Percentiles rank a stretch among this genome's conserved stretches.
phyloP scores from a whole-genome alignment of 2,797 vertebrate genomes.

The Distichodus sexfasciatus region DNA sequence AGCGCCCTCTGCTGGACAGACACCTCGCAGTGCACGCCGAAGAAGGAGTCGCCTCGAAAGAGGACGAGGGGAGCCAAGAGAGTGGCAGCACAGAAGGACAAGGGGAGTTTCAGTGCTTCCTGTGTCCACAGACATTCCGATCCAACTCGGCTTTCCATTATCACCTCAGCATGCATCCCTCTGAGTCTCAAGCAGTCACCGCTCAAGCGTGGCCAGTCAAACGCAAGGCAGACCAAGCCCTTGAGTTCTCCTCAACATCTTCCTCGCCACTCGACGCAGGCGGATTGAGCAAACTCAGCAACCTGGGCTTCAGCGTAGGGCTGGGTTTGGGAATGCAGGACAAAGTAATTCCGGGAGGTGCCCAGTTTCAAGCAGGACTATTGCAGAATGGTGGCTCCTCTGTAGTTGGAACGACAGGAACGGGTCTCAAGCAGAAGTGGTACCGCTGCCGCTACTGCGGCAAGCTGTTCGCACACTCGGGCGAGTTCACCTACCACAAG shows the following conservation, averaged over 20 bases:
- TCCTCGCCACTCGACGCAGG: conserved; percentile 61
- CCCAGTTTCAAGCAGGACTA: conserved; percentile 41
- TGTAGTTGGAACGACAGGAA: background rate
- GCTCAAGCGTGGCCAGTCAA: conserved; percentile 73
- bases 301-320: conserved; percentile 56
- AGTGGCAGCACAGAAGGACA: conserved; percentile 51
- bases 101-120: conserved; percentile 84
- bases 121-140: conserved; percentile 88
- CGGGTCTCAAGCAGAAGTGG: conserved; percentile 66
- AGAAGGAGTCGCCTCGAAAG: conserved; percentile 69
- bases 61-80: conserved; percentile 47
- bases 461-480: conserved; percentile 95
- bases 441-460: conserved; percentile 95
- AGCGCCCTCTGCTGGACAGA: conserved; percentile 72
- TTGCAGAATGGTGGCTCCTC: conserved; percentile 53
- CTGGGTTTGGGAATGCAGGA: conserved; percentile 54
- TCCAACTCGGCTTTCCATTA: conserved; percentile 84
- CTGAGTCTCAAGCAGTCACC: conserved; percentile 56
- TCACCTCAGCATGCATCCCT: conserved; percentile 86
- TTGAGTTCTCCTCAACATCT: conserved; percentile 66
- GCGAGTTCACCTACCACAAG: conserved; percentile 97
- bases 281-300: conserved; percentile 55
- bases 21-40: conserved; percentile 81
- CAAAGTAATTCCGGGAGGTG: conserved; percentile 55
- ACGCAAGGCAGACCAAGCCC: conserved; percentile 77